Conservation (phyloP, 2,113 vertebrate species). For the Paramormyrops kingsleyae region DNA sequence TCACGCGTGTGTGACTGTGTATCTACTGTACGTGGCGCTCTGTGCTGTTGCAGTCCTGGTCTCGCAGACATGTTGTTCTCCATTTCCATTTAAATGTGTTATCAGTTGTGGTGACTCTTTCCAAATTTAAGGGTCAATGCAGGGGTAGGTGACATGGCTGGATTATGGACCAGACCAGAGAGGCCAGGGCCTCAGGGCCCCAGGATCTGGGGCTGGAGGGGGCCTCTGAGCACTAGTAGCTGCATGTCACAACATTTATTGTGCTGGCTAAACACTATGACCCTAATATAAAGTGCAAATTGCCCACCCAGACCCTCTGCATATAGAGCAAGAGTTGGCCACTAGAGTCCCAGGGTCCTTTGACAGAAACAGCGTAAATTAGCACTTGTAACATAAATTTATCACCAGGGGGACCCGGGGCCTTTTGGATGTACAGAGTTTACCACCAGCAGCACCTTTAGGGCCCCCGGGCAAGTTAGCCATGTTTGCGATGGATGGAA, state of each 20-base stretch:
- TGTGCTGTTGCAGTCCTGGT: neutral
- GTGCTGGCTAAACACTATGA: neutral
- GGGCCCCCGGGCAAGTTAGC: too few relatives aligned
- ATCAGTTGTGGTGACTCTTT: neutral
- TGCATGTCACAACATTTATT: neutral
- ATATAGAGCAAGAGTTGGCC: neutral
- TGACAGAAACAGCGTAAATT: neutral
- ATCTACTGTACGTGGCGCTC: neutral
- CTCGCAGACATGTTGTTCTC: neutral
- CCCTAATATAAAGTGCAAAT: neutral
- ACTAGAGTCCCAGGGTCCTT: neutral
- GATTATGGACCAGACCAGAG: neutral
- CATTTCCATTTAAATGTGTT: neutral
- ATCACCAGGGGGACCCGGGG: neutral
- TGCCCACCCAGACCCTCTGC: neutral
- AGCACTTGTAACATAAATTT: neutral
- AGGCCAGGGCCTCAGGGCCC: neutral
- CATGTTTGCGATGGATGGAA: too few relatives aligned
- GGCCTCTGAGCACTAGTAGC: neutral
- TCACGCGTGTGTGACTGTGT: neutral
- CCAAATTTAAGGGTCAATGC: neutral
- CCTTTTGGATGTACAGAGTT: neutral
- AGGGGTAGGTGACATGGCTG: neutral
- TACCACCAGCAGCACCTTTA: too few relatives aligned
- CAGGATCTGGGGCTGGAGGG: neutral